phyloP scores from a whole-genome alignment of 2,888 invertebrate species.

The Linnaemya tessellans region DNA sequence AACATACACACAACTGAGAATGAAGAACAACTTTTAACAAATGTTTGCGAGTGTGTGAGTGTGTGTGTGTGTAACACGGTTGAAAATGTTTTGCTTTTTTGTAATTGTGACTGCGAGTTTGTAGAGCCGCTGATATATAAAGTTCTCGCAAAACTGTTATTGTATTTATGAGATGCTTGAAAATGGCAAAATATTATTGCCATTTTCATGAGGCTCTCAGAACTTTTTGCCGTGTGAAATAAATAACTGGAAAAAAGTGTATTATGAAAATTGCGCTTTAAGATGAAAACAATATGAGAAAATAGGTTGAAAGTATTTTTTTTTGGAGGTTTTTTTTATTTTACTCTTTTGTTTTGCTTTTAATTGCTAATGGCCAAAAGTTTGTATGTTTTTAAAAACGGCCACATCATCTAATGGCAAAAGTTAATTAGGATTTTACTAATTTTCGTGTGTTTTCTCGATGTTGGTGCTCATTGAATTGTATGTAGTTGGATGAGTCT shows the following conservation, averaged over 20 bases:
- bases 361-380: too few relatives aligned
- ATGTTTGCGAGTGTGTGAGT: constrained; percentile 15
- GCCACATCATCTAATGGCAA: too few relatives aligned
- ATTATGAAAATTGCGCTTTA: neutral
- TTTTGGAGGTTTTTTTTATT: too few relatives aligned
- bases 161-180: constrained; percentile 31
- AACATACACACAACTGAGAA: neutral
- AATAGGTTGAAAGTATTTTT: too few relatives aligned
- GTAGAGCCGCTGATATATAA: constrained; percentile 13
- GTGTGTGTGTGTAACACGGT: constrained; percentile 10
- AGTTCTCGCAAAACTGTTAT: constrained; percentile 28
- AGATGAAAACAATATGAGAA: neutral
- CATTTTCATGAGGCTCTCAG: neutral
- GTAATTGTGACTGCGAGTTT: neutral
- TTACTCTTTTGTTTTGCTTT: too few relatives aligned
- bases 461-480: too few relatives aligned
- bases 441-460: too few relatives aligned
- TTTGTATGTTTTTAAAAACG: too few relatives aligned
- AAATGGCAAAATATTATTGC: constrained; percentile 12
- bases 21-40: constrained; percentile 1
- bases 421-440: too few relatives aligned
- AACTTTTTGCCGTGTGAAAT: constrained; percentile 9
- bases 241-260: neutral
- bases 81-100: constrained; percentile 24
- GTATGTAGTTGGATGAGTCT: too few relatives aligned